Evolutionary conservation across 2,888 invertebrate genomes (phyloP).

Genomic region (Epinotia ramella): DNA sequence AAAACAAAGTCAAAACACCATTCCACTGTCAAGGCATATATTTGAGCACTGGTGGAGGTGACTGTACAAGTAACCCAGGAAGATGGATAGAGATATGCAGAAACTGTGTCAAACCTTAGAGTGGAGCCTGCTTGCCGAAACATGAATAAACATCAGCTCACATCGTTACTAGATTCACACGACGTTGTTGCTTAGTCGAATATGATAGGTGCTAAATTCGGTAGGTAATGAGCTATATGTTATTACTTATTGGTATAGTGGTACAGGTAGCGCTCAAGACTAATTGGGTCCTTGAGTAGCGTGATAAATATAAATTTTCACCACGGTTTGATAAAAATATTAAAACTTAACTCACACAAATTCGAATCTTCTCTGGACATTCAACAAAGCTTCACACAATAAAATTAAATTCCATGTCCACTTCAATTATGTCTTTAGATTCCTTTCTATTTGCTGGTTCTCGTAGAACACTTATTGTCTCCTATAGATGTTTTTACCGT

Average conservation of each 20-base stretch:
- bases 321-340: no score
- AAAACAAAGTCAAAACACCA: background rate
- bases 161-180: slow-evolving; percentile 23
- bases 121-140: background rate
- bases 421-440: background rate
- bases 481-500: slow-evolving; percentile 15
- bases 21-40: background rate
- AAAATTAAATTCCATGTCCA: no score
- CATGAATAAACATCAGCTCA: slow-evolving; percentile 37
- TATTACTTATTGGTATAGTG: no score
- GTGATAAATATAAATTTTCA: no score
- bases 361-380: no score
- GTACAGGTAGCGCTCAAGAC: no score
- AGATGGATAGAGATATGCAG: background rate
- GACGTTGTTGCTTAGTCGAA: background rate
- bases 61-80: background rate
- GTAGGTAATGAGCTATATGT: no score
- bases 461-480: background rate
- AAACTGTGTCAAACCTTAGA: slow-evolving; percentile 27
- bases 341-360: no score
- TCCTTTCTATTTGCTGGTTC: slow-evolving; percentile 8
- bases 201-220: background rate
- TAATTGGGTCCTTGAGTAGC: no score
- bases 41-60: no score
- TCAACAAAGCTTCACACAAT: no score